A percentile compares a stretch with the other conserved stretches of the same genome.
Conservation (phyloP, 2,797 vertebrate species). For the Hipposideros larvatus region DNA sequence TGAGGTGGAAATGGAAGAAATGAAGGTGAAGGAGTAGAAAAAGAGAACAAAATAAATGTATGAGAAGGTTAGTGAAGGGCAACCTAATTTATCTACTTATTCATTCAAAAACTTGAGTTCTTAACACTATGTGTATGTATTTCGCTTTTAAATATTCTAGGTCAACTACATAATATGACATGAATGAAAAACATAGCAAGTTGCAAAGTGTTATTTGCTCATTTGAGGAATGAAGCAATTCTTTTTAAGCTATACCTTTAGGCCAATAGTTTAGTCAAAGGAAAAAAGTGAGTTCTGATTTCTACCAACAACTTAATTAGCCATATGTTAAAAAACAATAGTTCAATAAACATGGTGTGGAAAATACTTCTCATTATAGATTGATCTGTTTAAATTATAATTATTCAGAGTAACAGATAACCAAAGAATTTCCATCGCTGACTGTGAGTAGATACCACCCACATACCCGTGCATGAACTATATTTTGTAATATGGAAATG, state of each 20-base stretch:
- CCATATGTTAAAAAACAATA: conserved; percentile 52
- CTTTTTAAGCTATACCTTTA: conserved; percentile 45
- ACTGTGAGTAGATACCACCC: not conserved
- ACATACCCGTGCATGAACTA: not conserved
- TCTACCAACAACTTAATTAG: conserved; percentile 66
- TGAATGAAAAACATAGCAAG: not conserved
- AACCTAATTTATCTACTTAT: not conserved
- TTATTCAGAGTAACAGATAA: not conserved
- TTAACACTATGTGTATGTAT: not conserved
- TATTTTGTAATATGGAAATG: not conserved
- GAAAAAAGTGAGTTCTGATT: conserved; percentile 27
- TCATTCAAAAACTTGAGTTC: not conserved
- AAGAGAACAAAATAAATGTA: not conserved
- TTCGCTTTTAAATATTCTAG: not conserved
- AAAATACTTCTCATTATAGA: not conserved
- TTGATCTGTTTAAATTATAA: conserved; percentile 36
- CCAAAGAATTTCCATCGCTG: not conserved
- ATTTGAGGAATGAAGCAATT: conserved; percentile 61
- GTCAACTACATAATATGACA: not conserved
- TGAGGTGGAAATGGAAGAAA: not conserved
- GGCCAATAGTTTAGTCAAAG: conserved; percentile 22
- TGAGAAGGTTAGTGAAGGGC: not conserved
- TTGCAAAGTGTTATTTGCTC: conserved; percentile 40
- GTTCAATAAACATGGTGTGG: not conserved
- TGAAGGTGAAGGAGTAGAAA: not conserved